Evolutionary conservation across 2,888 invertebrate genomes (phyloP).

Genomic region (Coelopa pilipes): DNA sequence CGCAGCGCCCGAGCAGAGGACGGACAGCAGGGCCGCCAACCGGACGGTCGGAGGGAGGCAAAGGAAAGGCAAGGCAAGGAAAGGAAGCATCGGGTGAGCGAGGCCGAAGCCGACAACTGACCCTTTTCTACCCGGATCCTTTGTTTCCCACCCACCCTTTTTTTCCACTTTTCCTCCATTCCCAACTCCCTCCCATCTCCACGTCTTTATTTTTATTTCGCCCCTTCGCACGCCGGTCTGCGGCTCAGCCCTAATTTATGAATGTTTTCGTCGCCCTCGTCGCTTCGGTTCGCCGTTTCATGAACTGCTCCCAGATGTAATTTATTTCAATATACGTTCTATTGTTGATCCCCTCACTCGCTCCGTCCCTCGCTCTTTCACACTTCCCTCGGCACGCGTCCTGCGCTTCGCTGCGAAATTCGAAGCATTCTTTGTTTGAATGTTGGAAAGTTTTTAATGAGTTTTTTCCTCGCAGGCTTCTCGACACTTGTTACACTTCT

Average conservation of each 20-base stretch:
- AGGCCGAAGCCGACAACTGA: no score
- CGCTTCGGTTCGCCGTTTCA: not conserved
- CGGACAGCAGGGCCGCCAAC: no score
- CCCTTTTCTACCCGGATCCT: not conserved
- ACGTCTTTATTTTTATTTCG: not conserved
- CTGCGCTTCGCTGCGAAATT: constrained; percentile 8
- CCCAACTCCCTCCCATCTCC: not conserved
- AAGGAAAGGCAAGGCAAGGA: no score
- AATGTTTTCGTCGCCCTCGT: constrained; percentile 31
- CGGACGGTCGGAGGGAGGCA: no score
- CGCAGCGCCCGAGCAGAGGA: no score
- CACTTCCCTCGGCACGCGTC: not conserved
- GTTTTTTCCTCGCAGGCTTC: not conserved
- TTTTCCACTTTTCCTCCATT: not conserved
- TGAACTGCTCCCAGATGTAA: constrained; percentile 2
- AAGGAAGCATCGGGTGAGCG: no score
- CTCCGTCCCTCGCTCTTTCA: no score
- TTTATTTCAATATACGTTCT: constrained; percentile 9
- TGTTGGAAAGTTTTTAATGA: constrained; percentile 23
- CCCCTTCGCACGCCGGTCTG: not conserved
- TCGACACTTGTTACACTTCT: constrained; percentile 17
- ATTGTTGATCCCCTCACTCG: constrained; percentile 6
- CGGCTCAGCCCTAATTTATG: constrained; percentile 33
- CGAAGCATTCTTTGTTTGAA: constrained; percentile 16
- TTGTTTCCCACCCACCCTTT: not conserved